A percentile compares a stretch with the other conserved stretches of the same genome.
phyloP scores from a whole-genome alignment of 2,113 vertebrate species.

The Pleuronectes platessa region DNA sequence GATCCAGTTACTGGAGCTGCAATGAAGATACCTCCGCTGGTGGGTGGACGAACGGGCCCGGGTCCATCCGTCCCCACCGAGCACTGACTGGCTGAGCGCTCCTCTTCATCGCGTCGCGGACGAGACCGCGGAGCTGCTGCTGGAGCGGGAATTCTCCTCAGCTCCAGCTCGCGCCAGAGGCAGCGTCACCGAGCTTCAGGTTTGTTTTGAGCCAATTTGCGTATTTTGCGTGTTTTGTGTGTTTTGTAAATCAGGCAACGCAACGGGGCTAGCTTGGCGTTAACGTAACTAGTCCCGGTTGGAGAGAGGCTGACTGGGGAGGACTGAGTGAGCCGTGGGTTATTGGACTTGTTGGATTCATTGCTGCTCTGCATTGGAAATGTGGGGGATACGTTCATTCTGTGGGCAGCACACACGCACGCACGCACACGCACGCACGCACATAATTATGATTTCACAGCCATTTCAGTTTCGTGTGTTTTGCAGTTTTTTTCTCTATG shows the following conservation, averaged over 20 bases:
- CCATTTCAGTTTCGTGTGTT: not conserved
- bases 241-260: constrained; percentile 34
- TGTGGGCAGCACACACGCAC: constrained; percentile 41
- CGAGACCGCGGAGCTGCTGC: not conserved
- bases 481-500: constrained; percentile 2
- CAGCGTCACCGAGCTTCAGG: constrained; percentile 21
- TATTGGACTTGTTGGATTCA: constrained; percentile 65
- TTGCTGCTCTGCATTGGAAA: constrained; percentile 55
- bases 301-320: not conserved
- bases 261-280: constrained; percentile 3
- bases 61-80: constrained; percentile 36
- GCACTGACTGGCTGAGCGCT: constrained; percentile 66
- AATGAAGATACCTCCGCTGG: constrained; percentile 74
- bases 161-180: not conserved
- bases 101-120: not conserved
- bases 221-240: constrained; percentile 7
- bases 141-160: not conserved
- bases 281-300: not conserved
- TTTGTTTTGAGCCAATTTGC: constrained; percentile 52
- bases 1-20: constrained; percentile 78
- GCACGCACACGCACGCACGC: not conserved
- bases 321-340: not conserved
- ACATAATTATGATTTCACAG: constrained; percentile 17
- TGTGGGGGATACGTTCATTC: constrained; percentile 42
- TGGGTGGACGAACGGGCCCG: constrained; percentile 69